These are phyloP conservation scores for Cyphomyrus plagiostoma DNA, from an alignment of 2,113 vertebrate genomes.

Conservation along the genomic window DNA sequence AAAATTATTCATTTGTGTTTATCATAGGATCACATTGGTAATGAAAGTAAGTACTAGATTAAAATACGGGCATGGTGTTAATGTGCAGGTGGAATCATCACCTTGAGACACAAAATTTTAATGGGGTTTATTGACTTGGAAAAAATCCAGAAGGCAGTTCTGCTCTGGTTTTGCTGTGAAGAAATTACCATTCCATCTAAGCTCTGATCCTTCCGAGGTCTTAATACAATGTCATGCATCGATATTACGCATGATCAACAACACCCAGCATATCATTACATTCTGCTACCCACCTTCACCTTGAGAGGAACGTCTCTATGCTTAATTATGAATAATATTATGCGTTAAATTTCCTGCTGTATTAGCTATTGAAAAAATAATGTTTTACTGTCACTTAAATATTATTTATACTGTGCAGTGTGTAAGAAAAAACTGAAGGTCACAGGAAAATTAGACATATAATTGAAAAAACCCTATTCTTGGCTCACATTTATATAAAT, in stretches of 20 bases:
- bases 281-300: background rate
- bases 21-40: background rate
- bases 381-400: background rate
- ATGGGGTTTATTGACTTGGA: background rate
- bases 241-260: background rate
- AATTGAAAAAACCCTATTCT: background rate
- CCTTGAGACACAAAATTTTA: background rate
- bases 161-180: background rate
- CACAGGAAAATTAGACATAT: background rate
- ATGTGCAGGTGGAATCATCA: background rate
- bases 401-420: background rate
- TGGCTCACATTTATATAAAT: background rate
- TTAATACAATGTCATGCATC: background rate
- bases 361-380: background rate
- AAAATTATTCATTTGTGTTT: background rate
- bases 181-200: background rate
- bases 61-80: background rate
- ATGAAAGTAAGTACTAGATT: background rate
- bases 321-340: constrained; percentile 7
- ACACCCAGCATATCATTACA: background rate
- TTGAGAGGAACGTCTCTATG: background rate
- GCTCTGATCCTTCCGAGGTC: background rate
- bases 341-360: background rate
- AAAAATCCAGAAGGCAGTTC: background rate
- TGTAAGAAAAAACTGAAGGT: background rate